These are phyloP conservation scores for Grus americana DNA, from an alignment of 2,113 vertebrate species.

Conservation along the genomic window DNA sequence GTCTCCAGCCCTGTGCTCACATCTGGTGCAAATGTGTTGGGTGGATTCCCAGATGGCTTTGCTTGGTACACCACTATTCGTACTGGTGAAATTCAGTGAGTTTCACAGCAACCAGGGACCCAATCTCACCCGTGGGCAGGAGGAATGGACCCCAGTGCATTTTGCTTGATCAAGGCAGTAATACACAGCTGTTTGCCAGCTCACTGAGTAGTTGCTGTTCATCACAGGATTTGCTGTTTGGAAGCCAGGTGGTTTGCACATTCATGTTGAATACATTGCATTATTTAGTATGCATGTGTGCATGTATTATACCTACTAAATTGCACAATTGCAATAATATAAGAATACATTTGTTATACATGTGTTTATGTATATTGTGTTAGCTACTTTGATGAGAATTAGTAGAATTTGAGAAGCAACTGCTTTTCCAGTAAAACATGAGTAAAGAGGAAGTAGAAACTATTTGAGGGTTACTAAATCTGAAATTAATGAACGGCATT, in stretches of 20 bases:
- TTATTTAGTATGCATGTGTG: not conserved
- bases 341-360: not conserved
- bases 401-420: not conserved
- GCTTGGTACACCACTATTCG: not conserved
- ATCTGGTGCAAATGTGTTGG: too few relatives aligned
- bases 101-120: not conserved
- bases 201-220: not conserved
- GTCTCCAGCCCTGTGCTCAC: not conserved
- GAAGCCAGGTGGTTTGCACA: not conserved
- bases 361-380: not conserved
- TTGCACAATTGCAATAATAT: not conserved
- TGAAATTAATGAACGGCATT: not conserved
- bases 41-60: not conserved
- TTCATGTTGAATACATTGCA: fast-evolving
- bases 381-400: not conserved
- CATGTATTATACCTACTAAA: not conserved
- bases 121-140: not conserved
- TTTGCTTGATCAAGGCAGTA: not conserved
- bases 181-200: not conserved
- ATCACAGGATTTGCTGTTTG: not conserved
- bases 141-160: not conserved
- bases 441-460: not conserved
- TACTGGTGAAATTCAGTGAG: not conserved
- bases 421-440: not conserved
- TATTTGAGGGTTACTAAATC: not conserved